Evolutionary conservation across 2,113 vertebrate genomes (phyloP).

Genomic region (Calonectris borealis): DNA sequence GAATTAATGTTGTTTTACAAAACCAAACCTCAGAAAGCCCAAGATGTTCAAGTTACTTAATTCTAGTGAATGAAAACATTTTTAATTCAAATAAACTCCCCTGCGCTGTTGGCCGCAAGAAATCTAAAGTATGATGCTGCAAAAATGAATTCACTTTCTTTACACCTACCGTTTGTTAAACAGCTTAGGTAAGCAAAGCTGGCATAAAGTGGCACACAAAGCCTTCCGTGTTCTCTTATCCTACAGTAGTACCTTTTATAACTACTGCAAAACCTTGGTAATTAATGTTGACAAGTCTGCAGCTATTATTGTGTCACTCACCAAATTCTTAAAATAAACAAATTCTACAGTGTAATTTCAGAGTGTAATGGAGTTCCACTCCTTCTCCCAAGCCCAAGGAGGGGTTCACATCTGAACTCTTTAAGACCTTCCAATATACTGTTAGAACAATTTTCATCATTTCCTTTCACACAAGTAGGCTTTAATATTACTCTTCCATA

Average conservation of each 20-base stretch:
- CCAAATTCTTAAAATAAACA: not conserved
- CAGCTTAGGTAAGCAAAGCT: not conserved
- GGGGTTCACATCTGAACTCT: not conserved
- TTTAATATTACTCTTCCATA: not conserved
- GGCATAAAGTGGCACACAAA: not conserved
- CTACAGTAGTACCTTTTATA: not conserved
- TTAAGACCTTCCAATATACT: not conserved
- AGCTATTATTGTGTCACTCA: not conserved
- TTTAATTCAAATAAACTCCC: not conserved
- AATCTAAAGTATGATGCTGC: not conserved
- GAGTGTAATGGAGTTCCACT: not conserved
- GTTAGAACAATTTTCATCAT: not conserved
- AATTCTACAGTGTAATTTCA: not conserved
- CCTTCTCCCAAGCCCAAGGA: not conserved
- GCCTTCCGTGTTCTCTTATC: not conserved
- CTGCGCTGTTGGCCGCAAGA: not conserved
- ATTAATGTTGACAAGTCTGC: not conserved
- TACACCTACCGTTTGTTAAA: not conserved
- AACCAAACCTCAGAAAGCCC: not conserved
- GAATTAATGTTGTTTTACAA: not conserved
- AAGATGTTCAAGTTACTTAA: not conserved
- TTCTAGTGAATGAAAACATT: not conserved
- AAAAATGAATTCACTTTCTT: not conserved
- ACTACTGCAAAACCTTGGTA: not conserved
- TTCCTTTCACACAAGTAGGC: not conserved